phyloP scores from a whole-genome alignment of 2,888 invertebrate species.

The Sabellastarte sp. region DNA sequence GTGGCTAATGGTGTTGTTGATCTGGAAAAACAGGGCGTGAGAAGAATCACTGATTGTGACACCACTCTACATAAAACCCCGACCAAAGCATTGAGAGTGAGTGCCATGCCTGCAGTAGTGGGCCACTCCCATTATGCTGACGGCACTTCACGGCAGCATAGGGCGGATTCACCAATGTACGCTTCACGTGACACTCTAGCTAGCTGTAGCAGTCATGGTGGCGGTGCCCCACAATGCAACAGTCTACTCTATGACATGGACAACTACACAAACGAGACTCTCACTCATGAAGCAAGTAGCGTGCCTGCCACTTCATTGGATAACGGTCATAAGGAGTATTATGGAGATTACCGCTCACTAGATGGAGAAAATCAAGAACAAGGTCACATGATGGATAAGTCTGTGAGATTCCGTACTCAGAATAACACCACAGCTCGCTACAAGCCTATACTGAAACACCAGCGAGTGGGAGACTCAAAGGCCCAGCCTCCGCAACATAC shows the following conservation, averaged over 20 bases:
- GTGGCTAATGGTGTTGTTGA: neutral
- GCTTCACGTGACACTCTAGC: neutral
- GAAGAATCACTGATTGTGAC: neutral
- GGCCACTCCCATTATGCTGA: neutral
- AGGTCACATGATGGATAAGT: neutral
- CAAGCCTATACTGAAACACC: slow-evolving; percentile 23
- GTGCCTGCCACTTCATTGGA: neutral
- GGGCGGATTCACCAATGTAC: neutral
- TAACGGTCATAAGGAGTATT: slow-evolving; percentile 8
- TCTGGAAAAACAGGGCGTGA: slow-evolving; percentile 1
- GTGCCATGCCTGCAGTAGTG: neutral
- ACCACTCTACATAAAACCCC: neutral
- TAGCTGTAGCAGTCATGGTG: neutral
- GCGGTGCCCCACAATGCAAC: neutral
- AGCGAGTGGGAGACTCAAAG: slow-evolving; percentile 8
- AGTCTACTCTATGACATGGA: neutral
- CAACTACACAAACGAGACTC: slow-evolving; percentile 8
- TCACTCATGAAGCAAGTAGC: neutral
- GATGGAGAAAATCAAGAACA: too few species aligned
- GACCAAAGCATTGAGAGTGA: neutral
- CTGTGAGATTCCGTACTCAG: neutral
- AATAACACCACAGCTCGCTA: slow-evolving; percentile 6
- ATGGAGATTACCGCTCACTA: slow-evolving; percentile 25
- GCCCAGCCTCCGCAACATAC: slow-evolving; percentile 16
- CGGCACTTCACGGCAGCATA: too few species aligned